Conservation (phyloP, 2,888 invertebrate genomes). For the Epinotia brunnichana region DNA sequence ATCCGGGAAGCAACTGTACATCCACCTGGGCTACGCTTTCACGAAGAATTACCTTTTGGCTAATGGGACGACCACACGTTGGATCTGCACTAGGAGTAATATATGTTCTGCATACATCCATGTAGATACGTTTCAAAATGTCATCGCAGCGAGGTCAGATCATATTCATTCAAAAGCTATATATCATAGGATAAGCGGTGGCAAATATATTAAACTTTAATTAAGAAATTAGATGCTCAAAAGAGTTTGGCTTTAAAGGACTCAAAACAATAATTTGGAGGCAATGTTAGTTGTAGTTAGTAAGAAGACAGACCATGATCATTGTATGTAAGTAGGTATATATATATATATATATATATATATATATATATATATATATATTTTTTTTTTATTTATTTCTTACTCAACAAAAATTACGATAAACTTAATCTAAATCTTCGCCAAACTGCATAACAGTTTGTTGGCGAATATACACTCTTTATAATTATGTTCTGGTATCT, state of each 20-base stretch:
- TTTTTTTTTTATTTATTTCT: too few species aligned
- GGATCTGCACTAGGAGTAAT: slow-evolving; percentile 50
- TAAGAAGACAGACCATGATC: neutral
- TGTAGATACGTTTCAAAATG: slow-evolving; percentile 46
- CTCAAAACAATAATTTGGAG: neutral
- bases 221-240: neutral
- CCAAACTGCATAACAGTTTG: too few species aligned
- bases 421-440: too few species aligned
- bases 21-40: slow-evolving; percentile 48
- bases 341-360: too few species aligned
- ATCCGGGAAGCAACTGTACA: slow-evolving; percentile 45
- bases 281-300: neutral
- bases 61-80: slow-evolving; percentile 46
- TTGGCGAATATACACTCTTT: too few species aligned
- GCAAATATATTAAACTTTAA: slow-evolving; percentile 21
- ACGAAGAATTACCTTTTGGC: slow-evolving; percentile 44
- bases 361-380: too few species aligned
- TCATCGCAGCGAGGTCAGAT: slow-evolving; percentile 31
- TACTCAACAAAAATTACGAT: too few species aligned
- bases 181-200: slow-evolving; percentile 1
- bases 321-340: too few species aligned
- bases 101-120: slow-evolving; percentile 50
- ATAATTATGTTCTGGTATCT: too few species aligned
- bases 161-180: slow-evolving; percentile 11
- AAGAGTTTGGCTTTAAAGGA: neutral